Base-by-base conservation (phyloP, 2,888 invertebrate species). In the Tetramorium bicarinatum region DNA sequence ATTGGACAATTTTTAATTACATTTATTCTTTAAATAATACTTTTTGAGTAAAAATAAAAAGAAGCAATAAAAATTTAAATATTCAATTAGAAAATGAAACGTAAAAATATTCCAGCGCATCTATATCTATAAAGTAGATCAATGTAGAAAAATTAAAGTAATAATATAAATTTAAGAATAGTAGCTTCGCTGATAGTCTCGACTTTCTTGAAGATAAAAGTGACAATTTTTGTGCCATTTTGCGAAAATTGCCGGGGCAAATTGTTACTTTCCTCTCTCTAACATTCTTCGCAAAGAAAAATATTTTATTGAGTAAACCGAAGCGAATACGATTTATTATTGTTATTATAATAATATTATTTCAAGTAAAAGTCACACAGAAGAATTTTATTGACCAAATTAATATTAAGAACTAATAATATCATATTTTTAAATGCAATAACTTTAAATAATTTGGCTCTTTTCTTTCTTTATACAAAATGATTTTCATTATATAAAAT, bases 281-380 rank as follows among this genome's bases (percentile, higher is more conserved):
- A 41, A 56, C 64, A 21, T 69, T 44, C 29, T 44, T 69, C 69
- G 25, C 25, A 6, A 69, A 29, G 13, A 13, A 80, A 83, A 69
- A 56, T 44, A 75, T 81, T 85, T 75, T 82, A 79, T 76, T 71
- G 25, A 74, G 11, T 54, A 38, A 84, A 64, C 7, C 18, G 8
- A 67, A 49, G 15, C 29, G 8, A 54, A 61, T 34, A 62, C 21
- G 64, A 59, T 69, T 88, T 80, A 80, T 67, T 52, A 64, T 87
- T 72, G 67, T 13, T 21, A 74, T 75, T 83, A 64, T 21, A 54
- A 59, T 52, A 81, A 67, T 59, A 79, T 88, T 64, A 82, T 88
- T 81, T 76, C 54, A 41, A 49, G 67, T 74, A 25, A 34, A 83
- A 67, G 64, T 64, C 29, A 34, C 4, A 34, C 38, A 54, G 56